phyloP scores from a whole-genome alignment of 2,113 vertebrate genomes.

The Nesogale talazaci region DNA sequence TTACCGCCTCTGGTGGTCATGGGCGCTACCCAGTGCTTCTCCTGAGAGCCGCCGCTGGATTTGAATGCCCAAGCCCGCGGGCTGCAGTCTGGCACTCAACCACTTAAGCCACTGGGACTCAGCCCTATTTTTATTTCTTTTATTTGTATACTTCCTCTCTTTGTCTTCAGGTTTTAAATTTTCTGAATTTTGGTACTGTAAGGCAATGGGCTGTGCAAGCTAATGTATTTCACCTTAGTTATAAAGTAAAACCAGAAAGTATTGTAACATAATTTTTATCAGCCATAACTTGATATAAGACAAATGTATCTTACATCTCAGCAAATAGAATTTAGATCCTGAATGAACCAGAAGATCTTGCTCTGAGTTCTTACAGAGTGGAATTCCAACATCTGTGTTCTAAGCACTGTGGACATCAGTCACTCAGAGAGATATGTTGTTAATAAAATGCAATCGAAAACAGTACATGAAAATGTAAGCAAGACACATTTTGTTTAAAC shows the following conservation, averaged over 20 bases:
- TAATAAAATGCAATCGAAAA: not conserved
- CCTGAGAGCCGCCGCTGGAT: no score
- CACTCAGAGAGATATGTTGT: not conserved
- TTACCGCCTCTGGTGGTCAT: no score
- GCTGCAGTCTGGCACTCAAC: no score
- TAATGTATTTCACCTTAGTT: not conserved
- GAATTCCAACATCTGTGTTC: not conserved
- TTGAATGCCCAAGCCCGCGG: no score
- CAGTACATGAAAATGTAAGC: not conserved
- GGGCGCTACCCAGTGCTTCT: no score
- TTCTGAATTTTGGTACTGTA: not conserved
- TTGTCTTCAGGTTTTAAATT: not conserved
- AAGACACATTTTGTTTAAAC: not conserved
- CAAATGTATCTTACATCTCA: not conserved
- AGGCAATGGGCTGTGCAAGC: not conserved
- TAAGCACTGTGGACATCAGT: not conserved
- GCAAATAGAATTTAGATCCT: not conserved
- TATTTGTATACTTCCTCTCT: not conserved
- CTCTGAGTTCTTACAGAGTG: not conserved
- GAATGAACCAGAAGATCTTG: not conserved
- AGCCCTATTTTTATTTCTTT: no score
- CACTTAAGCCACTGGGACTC: no score
- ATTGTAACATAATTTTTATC: not conserved
- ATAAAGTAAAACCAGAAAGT: slow-evolving; percentile 2
- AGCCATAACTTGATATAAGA: not conserved